Percentiles rank a stretch among this genome's conserved stretches.
Evolutionary conservation across 2,888 invertebrate species (phyloP).

Genomic region (Nomada flava): DNA sequence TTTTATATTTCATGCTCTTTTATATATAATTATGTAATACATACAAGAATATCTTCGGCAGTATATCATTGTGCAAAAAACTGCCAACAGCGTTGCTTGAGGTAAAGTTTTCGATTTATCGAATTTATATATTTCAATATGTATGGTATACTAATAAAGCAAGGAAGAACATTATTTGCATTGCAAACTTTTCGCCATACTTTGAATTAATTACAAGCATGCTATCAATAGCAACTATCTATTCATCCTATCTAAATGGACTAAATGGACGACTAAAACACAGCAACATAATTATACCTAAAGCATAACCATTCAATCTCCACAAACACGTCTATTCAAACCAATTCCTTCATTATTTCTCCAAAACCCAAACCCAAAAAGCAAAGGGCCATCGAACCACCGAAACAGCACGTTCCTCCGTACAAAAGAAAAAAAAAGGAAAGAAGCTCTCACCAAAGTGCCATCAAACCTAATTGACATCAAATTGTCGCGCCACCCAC

Average conservation of each 20-base stretch:
- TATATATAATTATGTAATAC: too few relatives aligned
- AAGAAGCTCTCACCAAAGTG: neutral
- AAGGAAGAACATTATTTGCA: too few relatives aligned
- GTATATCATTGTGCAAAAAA: neutral
- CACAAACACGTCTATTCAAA: neutral
- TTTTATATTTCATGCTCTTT: too few relatives aligned
- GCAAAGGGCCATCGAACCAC: neutral
- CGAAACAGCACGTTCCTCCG: neutral
- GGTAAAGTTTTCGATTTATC: too few relatives aligned
- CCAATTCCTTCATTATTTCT: neutral
- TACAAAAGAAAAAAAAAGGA: neutral
- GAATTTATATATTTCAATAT: too few relatives aligned
- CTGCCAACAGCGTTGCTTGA: neutral
- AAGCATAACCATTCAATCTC: neutral
- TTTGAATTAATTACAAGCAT: too few relatives aligned
- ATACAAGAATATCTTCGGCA: neutral
- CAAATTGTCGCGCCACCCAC: neutral
- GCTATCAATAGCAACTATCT: too few relatives aligned
- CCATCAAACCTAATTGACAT: constrained; percentile 12
- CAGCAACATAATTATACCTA: too few relatives aligned
- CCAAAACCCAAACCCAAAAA: neutral
- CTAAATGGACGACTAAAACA: too few relatives aligned
- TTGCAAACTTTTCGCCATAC: too few relatives aligned
- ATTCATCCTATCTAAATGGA: too few relatives aligned
- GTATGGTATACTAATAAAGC: too few relatives aligned